These are phyloP conservation scores for Geranospiza caerulescens DNA, from an alignment of 2,797 vertebrate species.

Conservation along the genomic window DNA sequence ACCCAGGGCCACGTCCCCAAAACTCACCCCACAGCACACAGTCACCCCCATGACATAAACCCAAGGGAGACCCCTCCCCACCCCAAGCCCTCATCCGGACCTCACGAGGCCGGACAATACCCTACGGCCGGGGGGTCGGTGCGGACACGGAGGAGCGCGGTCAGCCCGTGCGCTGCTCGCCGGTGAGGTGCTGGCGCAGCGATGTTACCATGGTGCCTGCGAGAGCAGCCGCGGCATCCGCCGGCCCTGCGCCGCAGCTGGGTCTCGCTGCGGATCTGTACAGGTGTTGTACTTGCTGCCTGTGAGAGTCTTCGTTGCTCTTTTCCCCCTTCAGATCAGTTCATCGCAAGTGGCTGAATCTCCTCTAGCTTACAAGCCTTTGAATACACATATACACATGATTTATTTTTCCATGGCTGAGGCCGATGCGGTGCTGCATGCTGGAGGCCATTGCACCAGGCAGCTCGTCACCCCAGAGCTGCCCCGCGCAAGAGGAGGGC, in stretches of 20 bases:
- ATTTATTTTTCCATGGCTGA: background rate
- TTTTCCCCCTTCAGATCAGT: background rate
- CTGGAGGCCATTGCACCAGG: background rate
- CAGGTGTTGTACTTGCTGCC: background rate
- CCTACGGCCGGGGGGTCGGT: accelerated
- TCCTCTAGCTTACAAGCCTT: background rate
- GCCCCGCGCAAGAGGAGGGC: background rate
- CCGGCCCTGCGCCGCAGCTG: background rate
- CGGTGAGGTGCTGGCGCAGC: accelerated
- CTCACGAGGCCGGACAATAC: accelerated
- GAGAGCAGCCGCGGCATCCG: background rate
- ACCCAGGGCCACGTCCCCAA: background rate
- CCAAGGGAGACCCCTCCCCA: background rate
- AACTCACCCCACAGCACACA: background rate
- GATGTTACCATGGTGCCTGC: background rate
- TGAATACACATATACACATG: accelerated
- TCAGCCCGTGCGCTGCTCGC: background rate
- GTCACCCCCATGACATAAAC: accelerated
- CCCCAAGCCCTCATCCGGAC: background rate
- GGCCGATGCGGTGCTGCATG: accelerated
- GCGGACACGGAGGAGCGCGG: accelerated
- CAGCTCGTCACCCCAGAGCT: background rate
- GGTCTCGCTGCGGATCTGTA: accelerated
- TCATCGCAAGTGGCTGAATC: background rate
- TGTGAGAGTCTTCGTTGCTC: background rate